Percentiles rank a stretch among this genome's conserved stretches.
Evolutionary conservation across 2,113 vertebrate genomes (phyloP).

Genomic region (Microcebus ravelobensis): DNA sequence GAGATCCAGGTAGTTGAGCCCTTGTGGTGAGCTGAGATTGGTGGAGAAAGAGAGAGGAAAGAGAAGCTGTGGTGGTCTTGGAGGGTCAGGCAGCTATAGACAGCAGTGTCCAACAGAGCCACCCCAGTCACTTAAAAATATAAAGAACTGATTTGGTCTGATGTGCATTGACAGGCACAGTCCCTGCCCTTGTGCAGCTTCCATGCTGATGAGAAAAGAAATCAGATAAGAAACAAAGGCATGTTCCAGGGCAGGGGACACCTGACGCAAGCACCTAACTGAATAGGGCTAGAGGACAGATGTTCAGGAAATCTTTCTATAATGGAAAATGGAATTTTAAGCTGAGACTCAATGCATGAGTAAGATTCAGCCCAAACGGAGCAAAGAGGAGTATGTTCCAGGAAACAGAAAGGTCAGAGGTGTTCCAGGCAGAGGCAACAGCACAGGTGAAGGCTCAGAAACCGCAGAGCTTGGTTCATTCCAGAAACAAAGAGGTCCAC

Average conservation of each 20-base stretch:
- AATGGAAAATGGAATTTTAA: neutral
- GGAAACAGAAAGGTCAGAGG: neutral
- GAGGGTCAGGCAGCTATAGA: neutral
- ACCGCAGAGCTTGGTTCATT: neutral
- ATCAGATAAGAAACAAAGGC: neutral
- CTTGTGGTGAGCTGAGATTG: rapidly evolving
- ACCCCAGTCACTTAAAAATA: neutral
- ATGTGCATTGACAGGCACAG: neutral
- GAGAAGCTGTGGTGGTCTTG: neutral
- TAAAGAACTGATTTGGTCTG: neutral
- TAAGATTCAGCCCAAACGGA: neutral
- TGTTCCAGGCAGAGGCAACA: neutral
- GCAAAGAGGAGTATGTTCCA: neutral
- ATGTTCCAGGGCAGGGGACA: neutral
- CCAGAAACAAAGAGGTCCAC: neutral
- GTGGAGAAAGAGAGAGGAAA: too few relatives aligned
- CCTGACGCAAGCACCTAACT: neutral
- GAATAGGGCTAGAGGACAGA: neutral
- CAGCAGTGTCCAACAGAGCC: neutral
- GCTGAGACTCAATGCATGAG: neutral
- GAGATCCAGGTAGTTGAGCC: neutral
- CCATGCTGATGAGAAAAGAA: neutral
- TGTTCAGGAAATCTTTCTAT: neutral
- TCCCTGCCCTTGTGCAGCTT: neutral
- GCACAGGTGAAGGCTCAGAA: neutral